Conservation (phyloP, 2,888 invertebrate genomes). For the Apodemia hepburni region DNA sequence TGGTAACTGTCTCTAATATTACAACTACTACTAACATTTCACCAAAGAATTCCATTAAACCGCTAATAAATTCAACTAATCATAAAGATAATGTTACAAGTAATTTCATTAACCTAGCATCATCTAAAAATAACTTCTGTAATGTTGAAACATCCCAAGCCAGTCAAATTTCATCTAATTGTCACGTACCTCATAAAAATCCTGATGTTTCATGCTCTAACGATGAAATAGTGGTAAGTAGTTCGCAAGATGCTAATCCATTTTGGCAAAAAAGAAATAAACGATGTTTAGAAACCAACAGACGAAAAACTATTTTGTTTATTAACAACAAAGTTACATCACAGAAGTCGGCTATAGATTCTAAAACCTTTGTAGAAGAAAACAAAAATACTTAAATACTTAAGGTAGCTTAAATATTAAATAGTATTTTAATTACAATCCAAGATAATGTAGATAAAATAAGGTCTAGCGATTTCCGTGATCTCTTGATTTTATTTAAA, state of each 20-base stretch:
- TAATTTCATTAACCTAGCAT: slow-evolving; percentile 50
- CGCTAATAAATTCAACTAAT: slow-evolving; percentile 55
- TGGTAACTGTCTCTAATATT: slow-evolving; percentile 80
- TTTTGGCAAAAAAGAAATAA: slow-evolving; percentile 71
- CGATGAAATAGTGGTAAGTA: slow-evolving; percentile 57
- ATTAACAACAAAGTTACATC: slow-evolving; percentile 72
- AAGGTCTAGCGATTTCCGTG: slow-evolving; percentile 49
- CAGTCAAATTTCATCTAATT: slow-evolving; percentile 37
- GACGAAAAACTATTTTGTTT: slow-evolving; percentile 72
- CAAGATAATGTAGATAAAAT: slow-evolving; percentile 33
- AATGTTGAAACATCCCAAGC: slow-evolving; percentile 44
- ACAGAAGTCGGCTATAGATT: slow-evolving; percentile 41
- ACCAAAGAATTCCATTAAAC: slow-evolving; percentile 73
- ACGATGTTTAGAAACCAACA: slow-evolving; percentile 65
- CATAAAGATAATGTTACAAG: slow-evolving; percentile 41
- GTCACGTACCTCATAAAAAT: slow-evolving; percentile 41
- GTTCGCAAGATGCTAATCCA: slow-evolving; percentile 67
- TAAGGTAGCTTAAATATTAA: background rate
- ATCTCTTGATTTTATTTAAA: slow-evolving; percentile 40
- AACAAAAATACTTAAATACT: slow-evolving; percentile 22
- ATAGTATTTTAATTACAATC: background rate
- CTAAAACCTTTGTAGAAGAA: slow-evolving; percentile 33
- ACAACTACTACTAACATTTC: slow-evolving; percentile 77
- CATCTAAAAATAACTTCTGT: slow-evolving; percentile 35
- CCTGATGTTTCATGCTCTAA: slow-evolving; percentile 47